Percentiles rank a stretch among this genome's conserved stretches.
Evolutionary conservation across 2,888 invertebrate genomes (phyloP).

Genomic region (Sinopyrophorus schimmeli): DNA sequence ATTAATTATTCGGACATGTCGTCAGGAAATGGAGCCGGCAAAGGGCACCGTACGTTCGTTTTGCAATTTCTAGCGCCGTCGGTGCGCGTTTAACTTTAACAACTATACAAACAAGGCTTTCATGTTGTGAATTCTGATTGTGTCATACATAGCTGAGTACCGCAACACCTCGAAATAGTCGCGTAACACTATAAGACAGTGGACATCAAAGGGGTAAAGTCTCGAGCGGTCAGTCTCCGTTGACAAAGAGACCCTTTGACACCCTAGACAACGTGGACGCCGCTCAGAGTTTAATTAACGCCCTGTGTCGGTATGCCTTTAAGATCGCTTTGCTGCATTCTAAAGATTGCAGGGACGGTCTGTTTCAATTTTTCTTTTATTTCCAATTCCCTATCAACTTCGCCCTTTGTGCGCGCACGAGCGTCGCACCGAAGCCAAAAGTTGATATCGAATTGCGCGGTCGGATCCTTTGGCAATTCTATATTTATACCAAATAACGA

Average conservation of each 20-base stretch:
- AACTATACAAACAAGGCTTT: slow-evolving; percentile 32
- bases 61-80: slow-evolving; percentile 27
- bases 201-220: slow-evolving; percentile 53
- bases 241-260: slow-evolving; percentile 55
- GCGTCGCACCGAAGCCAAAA: too few relatives aligned
- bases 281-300: slow-evolving; percentile 52
- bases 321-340: slow-evolving; percentile 48
- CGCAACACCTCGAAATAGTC: slow-evolving; percentile 55
- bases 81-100: slow-evolving; percentile 29
- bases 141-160: slow-evolving; percentile 54
- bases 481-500: too few relatives aligned
- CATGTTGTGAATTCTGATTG: slow-evolving; percentile 35
- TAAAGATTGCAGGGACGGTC: slow-evolving; percentile 39
- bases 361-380: too few relatives aligned
- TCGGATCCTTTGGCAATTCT: too few relatives aligned
- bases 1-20: slow-evolving; percentile 28
- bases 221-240: slow-evolving; percentile 51
- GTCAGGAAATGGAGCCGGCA: slow-evolving; percentile 11
- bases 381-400: too few relatives aligned
- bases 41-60: slow-evolving; percentile 10
- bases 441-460: too few relatives aligned
- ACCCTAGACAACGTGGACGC: slow-evolving; percentile 52
- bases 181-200: slow-evolving; percentile 54
- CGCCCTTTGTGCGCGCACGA: too few relatives aligned
- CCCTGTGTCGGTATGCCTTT: slow-evolving; percentile 50